Evolutionary conservation across 1,140 invertebrate genomes (phyloP), one percentile per base, ranked within the genome.

Genomic region (Trinorchestia longiramus): DNA sequence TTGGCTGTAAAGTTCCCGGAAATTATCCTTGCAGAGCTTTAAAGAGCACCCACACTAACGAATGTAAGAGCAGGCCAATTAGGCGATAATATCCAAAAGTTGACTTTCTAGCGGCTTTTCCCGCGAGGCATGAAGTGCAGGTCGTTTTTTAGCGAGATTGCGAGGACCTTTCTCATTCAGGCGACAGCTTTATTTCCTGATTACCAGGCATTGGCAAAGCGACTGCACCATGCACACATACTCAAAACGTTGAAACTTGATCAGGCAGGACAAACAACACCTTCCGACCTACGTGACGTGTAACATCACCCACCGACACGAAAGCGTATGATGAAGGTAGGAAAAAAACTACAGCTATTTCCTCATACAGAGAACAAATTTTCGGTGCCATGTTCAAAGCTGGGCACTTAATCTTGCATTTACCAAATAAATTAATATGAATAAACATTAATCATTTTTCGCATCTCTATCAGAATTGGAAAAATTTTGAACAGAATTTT

Each of bases 151-250:
- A 41, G 11, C 88, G 23, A 42, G 88, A 90, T 90, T 43, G 88
- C 43, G 88, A 90, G 88, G n/a, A 90, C 41, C 88, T 90, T 43
- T 90, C 41, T 42, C 43, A 90, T 90, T 8, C 41, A 43, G 88
- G 43, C 41, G 88, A 90, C 88, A 90, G 88, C 88, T 90, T 90
- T 90, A 90, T 90, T 90, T 90, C 43, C 88, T 90, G 88, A 90
- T 90, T 42, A 90, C 88, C 88, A 42, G 41, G n/a, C 88, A 90
- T 90, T 43, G 88, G 88, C 4, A 90, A 42, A 4, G 8, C 41
- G 23, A 36, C 28, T 15, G 88, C 41, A 28, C 88, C 88, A 90
- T 90, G 88, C 88, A 90, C 42, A 90, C n/a, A 41, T 0, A 17
- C 15, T 43, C n/a, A 8, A 90, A 90, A 43, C 41, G 36, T 17